Evolutionary conservation across 2,797 vertebrate genomes (phyloP).

Genomic region (Mus caroli): DNA sequence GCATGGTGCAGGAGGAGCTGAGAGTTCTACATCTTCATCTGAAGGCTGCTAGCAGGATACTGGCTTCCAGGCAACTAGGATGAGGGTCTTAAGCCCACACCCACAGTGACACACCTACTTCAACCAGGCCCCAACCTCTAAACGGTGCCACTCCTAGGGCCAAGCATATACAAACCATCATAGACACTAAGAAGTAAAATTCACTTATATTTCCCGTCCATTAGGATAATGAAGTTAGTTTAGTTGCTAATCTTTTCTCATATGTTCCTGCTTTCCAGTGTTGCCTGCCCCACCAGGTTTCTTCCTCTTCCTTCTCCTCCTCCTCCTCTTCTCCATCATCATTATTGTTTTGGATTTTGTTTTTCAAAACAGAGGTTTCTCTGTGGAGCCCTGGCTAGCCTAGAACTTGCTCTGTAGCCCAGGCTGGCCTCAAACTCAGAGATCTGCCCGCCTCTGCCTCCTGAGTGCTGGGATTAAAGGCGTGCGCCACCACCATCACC

Average conservation of each 20-base stretch:
- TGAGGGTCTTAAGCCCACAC: too few relatives aligned
- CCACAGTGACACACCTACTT: too few relatives aligned
- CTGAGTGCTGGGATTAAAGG: not conserved
- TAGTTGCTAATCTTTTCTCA: not conserved
- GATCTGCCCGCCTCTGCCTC: not conserved
- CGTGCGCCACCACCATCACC: not conserved
- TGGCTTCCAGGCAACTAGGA: too few relatives aligned
- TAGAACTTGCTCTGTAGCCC: not conserved
- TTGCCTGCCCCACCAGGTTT: not conserved
- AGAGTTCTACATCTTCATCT: too few relatives aligned
- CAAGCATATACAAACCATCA: too few relatives aligned
- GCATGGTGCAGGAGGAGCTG: too few relatives aligned
- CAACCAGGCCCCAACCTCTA: too few relatives aligned
- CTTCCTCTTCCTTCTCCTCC: not conserved
- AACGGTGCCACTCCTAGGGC: too few relatives aligned
- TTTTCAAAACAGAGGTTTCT: not conserved
- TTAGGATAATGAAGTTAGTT: constrained; percentile 18
- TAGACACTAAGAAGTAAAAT: not conserved
- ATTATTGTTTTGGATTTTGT: not conserved
- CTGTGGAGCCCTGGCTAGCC: not conserved
- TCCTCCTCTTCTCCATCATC: too few relatives aligned
- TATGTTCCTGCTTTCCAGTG: not conserved
- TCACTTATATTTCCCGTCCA: not conserved
- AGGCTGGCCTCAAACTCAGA: not conserved
- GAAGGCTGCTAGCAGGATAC: too few relatives aligned